Evolutionary conservation across 2,888 invertebrate genomes (phyloP).

Genomic region (Cheilosia vulpina): DNA sequence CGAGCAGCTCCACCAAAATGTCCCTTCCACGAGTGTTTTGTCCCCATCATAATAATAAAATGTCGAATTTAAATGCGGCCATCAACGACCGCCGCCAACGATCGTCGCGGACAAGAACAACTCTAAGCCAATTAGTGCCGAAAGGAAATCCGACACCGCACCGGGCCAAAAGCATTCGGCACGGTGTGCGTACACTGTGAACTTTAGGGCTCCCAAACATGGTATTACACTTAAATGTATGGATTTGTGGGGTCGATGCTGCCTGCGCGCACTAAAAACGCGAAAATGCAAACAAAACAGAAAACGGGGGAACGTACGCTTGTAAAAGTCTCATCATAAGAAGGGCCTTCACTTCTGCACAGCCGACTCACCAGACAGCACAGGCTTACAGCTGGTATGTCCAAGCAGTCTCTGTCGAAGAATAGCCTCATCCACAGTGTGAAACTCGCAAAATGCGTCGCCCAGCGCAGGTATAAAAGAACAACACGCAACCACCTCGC

Average conservation of each 20-base stretch:
- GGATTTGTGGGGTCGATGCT: background rate
- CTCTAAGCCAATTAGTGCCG: constrained; percentile 73
- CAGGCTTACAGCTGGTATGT: background rate
- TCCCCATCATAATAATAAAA: constrained; percentile 71
- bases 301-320: constrained; percentile 19
- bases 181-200: constrained; percentile 43
- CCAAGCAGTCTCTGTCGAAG: background rate
- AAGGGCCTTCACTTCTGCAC: constrained; percentile 35
- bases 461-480: background rate
- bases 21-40: constrained; percentile 9
- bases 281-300: constrained; percentile 19
- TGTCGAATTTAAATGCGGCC: constrained; percentile 71
- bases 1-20: constrained; percentile 17
- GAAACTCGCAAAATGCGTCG: background rate
- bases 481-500: background rate
- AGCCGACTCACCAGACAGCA: background rate
- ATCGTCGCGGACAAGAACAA: constrained; percentile 42
- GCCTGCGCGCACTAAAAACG: constrained; percentile 14
- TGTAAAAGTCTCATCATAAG: constrained; percentile 40
- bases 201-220: constrained; percentile 53
- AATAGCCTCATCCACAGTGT: background rate
- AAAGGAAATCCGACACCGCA: constrained; percentile 69
- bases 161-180: constrained; percentile 50
- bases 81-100: constrained; percentile 67
- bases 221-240: constrained; percentile 34